phyloP scores from a whole-genome alignment of 2,113 vertebrate genomes.

The Aegithalos caudatus region DNA sequence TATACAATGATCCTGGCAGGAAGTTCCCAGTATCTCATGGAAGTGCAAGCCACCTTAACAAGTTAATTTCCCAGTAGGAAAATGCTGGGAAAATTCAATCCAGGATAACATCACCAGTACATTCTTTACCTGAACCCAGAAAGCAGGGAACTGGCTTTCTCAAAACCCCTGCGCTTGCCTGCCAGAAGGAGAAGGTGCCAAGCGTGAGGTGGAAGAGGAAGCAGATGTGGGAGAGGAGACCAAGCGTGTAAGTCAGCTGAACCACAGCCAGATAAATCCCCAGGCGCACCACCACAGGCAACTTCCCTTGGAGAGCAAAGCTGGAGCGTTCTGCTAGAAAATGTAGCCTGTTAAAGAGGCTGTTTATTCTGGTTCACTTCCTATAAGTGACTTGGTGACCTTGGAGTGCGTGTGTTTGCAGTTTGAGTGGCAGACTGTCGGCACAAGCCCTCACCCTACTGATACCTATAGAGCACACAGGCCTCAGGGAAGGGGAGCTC shows the following conservation, averaged over 20 bases:
- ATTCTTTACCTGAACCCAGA: background rate
- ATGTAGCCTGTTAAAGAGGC: constrained; percentile 8
- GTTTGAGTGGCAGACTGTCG: background rate
- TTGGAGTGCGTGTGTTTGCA: background rate
- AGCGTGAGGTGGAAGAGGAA: constrained; percentile 1
- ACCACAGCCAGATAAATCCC: constrained; percentile 9
- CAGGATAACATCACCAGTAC: background rate
- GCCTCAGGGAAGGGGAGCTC: background rate
- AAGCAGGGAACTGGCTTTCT: background rate
- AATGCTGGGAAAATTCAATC: background rate
- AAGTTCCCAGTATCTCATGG: background rate
- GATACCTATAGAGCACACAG: background rate
- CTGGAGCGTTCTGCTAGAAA: background rate
- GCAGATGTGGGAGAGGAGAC: constrained; percentile 37
- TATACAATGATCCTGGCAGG: accelerated
- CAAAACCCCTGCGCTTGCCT: background rate
- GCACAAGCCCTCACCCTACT: background rate
- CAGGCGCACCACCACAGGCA: background rate
- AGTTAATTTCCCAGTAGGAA: background rate
- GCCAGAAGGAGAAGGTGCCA: constrained; percentile 15
- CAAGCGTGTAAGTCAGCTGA: background rate
- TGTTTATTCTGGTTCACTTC: constrained; percentile 56
- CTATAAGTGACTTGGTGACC: background rate
- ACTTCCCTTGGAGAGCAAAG: background rate
- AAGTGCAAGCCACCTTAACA: background rate